These are phyloP conservation scores for Crypturellus undulatus DNA, from an alignment of 2,113 vertebrate species.

Conservation along the genomic window DNA sequence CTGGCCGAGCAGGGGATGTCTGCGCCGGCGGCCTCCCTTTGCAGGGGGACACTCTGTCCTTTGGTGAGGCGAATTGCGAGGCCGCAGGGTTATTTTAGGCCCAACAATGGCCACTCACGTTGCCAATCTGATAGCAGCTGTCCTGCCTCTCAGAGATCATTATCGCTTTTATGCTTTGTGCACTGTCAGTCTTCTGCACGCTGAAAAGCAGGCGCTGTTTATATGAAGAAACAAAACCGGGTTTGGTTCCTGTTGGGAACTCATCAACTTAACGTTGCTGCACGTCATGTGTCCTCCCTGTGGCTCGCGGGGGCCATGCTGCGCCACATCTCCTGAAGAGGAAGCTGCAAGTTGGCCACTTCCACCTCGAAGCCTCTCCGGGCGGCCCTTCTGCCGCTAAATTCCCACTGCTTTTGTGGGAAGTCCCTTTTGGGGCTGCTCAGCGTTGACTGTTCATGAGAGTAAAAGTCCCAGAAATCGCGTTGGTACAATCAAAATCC, in stretches of 20 bases:
- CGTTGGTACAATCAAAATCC: background rate
- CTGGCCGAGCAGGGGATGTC: background rate
- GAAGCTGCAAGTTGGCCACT: background rate
- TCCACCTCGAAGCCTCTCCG: background rate
- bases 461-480: background rate
- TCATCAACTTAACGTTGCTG: conserved; percentile 33
- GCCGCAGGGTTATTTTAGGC: conserved; percentile 44
- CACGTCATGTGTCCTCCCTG: conserved; percentile 30
- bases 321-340: background rate
- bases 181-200: background rate
- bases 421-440: background rate
- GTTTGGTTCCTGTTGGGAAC: background rate
- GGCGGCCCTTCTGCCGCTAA: rapidly evolving
- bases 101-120: conserved; percentile 27
- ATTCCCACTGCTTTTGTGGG: conserved; percentile 20
- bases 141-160: conserved; percentile 12
- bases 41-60: conserved; percentile 2
- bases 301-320: background rate
- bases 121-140: conserved; percentile 64
- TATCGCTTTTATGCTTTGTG: conserved; percentile 30
- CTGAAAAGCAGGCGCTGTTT: conserved; percentile 23
- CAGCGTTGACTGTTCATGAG: background rate
- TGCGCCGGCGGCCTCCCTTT: background rate
- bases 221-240: conserved; percentile 32
- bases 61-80: background rate